Evolutionary conservation across 2,113 vertebrate species (phyloP), one percentile per base, ranked within the genome.

Genomic region (Podiceps cristatus): DNA sequence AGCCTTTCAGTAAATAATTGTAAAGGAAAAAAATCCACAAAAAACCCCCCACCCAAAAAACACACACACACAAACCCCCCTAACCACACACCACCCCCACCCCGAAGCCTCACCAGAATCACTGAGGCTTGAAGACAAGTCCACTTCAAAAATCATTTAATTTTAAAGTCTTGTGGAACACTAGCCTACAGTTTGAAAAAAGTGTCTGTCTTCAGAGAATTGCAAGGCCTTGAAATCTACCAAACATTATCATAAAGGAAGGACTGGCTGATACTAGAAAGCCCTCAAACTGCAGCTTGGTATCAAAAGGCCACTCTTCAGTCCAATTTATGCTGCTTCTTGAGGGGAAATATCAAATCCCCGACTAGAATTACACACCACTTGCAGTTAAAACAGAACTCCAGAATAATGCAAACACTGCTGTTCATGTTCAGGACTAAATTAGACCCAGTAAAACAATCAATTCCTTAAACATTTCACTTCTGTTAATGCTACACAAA

Each of bases 401-500:
- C 66, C 29, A 82, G 60, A 79, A 66, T 47, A 90, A 95, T 4
- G 28, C 55, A 73, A 95, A 88, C 49, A 52, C 27, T 45, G 16
- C 69, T 87, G 47, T 72, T 90, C 69, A 45, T 49, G 60, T 91
- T 53, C 40, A 64, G 44, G 23, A 68, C 28, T 56, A 75, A 77
- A 81, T 90, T 40, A 88, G 53, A 79, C 20, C 11, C 35, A 40
- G 20, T 58, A 91, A 96, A 92, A 69, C 67, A 94, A 96, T 37
- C 56, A 44, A 68, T 82, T 91, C 76, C 84, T 93, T 87, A 87
- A 94, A 50, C 22, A n/a, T 83, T 90, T 82, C 62, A 69, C 40
- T 72, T 90, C 56, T 90, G 37, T 77, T 92, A 76, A 72, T 66
- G 55, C 71, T 85, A 66, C 49, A 47, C 5, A 15, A 58, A 45